A percentile compares a stretch with the other conserved stretches of the same genome.
Evolutionary conservation across 2,113 vertebrate genomes (phyloP).

Genomic region (Hystrix brachyura): DNA sequence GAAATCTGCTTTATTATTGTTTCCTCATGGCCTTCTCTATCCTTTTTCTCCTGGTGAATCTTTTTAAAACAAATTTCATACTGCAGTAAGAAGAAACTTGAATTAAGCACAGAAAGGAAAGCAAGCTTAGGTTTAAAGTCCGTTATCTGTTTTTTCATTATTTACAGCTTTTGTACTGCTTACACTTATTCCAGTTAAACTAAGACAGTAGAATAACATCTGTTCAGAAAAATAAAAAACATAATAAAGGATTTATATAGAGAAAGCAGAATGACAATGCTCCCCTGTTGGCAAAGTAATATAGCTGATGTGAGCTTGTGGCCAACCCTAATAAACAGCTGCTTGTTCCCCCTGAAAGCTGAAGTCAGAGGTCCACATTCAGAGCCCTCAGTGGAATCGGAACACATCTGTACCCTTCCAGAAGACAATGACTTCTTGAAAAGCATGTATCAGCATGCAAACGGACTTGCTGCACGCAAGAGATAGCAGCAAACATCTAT

Average conservation of each 20-base stretch:
- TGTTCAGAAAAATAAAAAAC: background rate
- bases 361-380: background rate
- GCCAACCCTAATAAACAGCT: background rate
- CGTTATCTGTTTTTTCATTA: conserved; percentile 43
- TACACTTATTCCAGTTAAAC: conserved; percentile 32
- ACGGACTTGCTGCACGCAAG: background rate
- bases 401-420: background rate
- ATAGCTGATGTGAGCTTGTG: background rate
- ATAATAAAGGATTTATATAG: background rate
- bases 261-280: conserved; percentile 21
- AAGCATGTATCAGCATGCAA: background rate
- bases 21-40: background rate
- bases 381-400: background rate
- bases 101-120: conserved; percentile 47
- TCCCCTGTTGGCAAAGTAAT: background rate
- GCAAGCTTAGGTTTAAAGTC: conserved; percentile 45
- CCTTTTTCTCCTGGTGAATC: conserved; percentile 47
- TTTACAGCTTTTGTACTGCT: conserved; percentile 48
- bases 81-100: conserved; percentile 50
- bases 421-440: background rate
- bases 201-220: conserved; percentile 15
- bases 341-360: background rate
- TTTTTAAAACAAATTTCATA: conserved; percentile 57
- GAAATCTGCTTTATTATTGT: background rate
- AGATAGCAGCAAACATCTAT: background rate